Evolutionary conservation across 2,888 invertebrate species (phyloP).

Genomic region (Sinohyriopsis cumingii): DNA sequence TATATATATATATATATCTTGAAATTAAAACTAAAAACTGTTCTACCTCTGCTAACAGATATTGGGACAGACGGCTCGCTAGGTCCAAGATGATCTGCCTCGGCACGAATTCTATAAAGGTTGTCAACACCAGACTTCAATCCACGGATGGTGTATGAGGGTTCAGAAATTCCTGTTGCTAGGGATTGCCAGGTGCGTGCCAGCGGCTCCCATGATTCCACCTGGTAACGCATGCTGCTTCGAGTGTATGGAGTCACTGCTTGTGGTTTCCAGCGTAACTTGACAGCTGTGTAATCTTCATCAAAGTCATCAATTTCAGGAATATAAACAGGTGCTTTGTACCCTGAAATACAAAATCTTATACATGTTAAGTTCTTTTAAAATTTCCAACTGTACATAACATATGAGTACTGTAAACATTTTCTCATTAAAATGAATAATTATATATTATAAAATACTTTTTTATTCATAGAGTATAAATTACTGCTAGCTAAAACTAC

Average conservation of each 20-base stretch:
- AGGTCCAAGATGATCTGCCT: slow-evolving; percentile 91
- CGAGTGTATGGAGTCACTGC: slow-evolving; percentile 39
- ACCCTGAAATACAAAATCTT: slow-evolving; percentile 32
- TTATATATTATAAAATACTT: neutral
- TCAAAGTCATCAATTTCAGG: slow-evolving; percentile 62
- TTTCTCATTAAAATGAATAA: too few species aligned
- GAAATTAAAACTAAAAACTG: slow-evolving; percentile 18
- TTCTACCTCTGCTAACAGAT: slow-evolving; percentile 50
- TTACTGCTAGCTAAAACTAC: too few species aligned
- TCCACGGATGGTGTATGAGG: slow-evolving; percentile 60
- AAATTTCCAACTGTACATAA: too few species aligned
- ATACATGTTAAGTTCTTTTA: too few species aligned
- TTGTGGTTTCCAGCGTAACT: slow-evolving; percentile 55
- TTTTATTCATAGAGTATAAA: neutral
- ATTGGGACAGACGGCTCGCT: slow-evolving; percentile 95
- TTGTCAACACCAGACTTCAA: slow-evolving; percentile 94
- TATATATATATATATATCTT: too few species aligned
- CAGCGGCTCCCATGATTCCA: slow-evolving; percentile 58
- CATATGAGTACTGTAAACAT: too few species aligned
- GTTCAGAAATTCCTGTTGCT: slow-evolving; percentile 56
- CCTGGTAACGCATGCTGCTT: slow-evolving; percentile 48
- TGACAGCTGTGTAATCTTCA: slow-evolving; percentile 46
- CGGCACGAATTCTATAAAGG: slow-evolving; percentile 94
- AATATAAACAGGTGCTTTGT: slow-evolving; percentile 53
- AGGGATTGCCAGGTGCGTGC: slow-evolving; percentile 56